phyloP scores from a whole-genome alignment of 1,140 invertebrate genomes.

The Halotydeus destructor region DNA sequence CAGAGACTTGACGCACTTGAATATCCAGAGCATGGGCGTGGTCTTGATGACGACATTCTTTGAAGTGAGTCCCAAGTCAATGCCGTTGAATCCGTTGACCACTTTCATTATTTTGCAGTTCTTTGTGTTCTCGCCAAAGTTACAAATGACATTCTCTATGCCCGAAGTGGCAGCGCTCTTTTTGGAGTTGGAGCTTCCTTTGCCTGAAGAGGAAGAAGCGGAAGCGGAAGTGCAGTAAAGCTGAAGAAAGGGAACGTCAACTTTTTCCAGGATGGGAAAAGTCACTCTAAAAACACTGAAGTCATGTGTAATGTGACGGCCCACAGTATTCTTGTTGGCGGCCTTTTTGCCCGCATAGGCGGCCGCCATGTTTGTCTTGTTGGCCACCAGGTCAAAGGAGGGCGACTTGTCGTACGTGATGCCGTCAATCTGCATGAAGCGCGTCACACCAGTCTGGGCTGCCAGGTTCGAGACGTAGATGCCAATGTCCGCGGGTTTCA shows the following conservation, averaged over 20 bases:
- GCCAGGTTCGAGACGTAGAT: constrained; percentile 14
- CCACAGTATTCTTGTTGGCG: neutral
- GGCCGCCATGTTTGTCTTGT: neutral
- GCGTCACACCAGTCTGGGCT: constrained; percentile 13
- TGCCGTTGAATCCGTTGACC: constrained; percentile 1
- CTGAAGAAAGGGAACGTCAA: neutral
- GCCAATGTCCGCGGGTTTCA: neutral
- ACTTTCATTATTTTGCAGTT: neutral
- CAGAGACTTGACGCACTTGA: neutral
- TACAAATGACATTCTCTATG: neutral
- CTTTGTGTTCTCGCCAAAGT: neutral
- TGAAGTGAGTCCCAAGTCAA: neutral
- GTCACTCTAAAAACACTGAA: neutral
- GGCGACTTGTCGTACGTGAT: constrained; percentile 12
- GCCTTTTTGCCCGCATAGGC: neutral
- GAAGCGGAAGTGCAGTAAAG: neutral
- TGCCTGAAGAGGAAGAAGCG: too few relatives aligned
- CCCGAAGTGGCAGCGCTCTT: neutral
- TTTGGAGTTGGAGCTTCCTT: too few relatives aligned
- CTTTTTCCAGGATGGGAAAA: constrained; percentile 2
- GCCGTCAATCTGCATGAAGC: constrained; percentile 11
- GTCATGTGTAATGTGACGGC: neutral
- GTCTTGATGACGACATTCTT: neutral
- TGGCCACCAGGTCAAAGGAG: neutral
- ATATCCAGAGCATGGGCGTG: constrained; percentile 1